These are phyloP conservation scores for Plectus sambesii DNA, from an alignment of 1,140 invertebrate genomes.

Conservation along the genomic window DNA sequence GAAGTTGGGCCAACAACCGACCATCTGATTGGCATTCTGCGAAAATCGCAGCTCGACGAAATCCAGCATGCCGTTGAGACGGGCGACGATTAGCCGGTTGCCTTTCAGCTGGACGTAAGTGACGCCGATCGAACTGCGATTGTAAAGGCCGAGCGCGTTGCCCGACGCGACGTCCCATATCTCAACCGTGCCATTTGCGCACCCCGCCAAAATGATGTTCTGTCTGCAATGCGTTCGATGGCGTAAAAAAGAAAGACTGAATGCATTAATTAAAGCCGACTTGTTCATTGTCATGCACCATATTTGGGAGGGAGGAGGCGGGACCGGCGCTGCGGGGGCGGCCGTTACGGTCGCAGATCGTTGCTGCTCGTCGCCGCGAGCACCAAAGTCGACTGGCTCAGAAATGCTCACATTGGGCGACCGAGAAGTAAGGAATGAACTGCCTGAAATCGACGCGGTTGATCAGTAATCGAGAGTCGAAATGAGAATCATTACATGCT, in stretches of 20 bases:
- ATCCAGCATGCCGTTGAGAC: constrained; percentile 17
- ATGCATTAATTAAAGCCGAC: not conserved
- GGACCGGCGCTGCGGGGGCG: too few relatives aligned
- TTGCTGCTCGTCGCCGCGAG: too few relatives aligned
- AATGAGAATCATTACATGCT: too few relatives aligned
- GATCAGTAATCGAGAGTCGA: too few relatives aligned
- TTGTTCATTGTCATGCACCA: constrained; percentile 15
- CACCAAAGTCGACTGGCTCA: too few relatives aligned
- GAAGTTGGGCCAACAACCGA: constrained; percentile 9
- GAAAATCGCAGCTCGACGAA: constrained; percentile 10
- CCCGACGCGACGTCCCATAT: constrained; percentile 12
- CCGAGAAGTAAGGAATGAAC: too few relatives aligned
- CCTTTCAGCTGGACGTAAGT: constrained; percentile 10
- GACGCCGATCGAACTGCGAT: constrained; percentile 13
- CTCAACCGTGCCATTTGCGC: constrained; percentile 22
- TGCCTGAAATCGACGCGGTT: too few relatives aligned
- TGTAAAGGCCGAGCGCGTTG: constrained; percentile 19
- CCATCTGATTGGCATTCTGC: not conserved
- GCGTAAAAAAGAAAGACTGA: constrained; percentile 1
- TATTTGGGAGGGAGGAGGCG: constrained; percentile 15
- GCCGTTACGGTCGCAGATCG: too few relatives aligned
- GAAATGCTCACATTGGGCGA: too few relatives aligned
- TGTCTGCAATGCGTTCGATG: too few relatives aligned
- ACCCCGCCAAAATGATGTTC: constrained; percentile 11
- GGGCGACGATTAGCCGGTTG: constrained; percentile 6